These are phyloP conservation scores for Daboia siamensis DNA, from an alignment of 2,113 vertebrate species.

Conservation along the genomic window DNA sequence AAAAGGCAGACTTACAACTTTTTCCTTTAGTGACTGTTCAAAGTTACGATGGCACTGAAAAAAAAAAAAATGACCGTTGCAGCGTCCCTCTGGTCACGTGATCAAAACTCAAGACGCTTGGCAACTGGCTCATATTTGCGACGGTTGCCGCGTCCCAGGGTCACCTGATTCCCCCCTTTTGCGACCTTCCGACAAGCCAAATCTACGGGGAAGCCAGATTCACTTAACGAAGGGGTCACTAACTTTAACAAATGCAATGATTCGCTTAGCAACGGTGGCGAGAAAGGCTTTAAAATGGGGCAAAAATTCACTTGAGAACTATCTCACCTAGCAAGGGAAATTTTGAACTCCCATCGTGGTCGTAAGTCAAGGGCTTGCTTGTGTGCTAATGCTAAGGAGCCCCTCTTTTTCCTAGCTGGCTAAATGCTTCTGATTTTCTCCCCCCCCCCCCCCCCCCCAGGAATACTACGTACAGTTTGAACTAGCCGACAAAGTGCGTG, in stretches of 20 bases:
- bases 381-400: too few relatives aligned
- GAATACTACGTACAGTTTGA: slow-evolving; percentile 78
- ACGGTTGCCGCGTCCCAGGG: too few relatives aligned
- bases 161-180: too few relatives aligned
- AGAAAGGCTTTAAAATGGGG: not conserved
- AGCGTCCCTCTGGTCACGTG: too few relatives aligned
- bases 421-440: not conserved
- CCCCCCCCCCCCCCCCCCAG: slow-evolving; percentile 58
- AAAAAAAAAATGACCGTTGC: fast-evolving
- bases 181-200: too few relatives aligned
- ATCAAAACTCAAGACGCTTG: too few relatives aligned
- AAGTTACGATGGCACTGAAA: not conserved
- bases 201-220: too few relatives aligned
- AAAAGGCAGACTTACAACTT: not conserved
- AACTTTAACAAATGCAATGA: too few relatives aligned
- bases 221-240: too few relatives aligned
- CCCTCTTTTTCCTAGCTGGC: not conserved
- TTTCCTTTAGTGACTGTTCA: not conserved
- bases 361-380: not conserved
- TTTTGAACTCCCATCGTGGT: not conserved
- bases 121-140: too few relatives aligned
- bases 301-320: not conserved
- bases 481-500: slow-evolving; percentile 65
- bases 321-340: not conserved
- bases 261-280: not conserved